These are phyloP conservation scores for Drosophila tristis DNA, from an alignment of 1,140 invertebrate species.

Conservation along the genomic window DNA sequence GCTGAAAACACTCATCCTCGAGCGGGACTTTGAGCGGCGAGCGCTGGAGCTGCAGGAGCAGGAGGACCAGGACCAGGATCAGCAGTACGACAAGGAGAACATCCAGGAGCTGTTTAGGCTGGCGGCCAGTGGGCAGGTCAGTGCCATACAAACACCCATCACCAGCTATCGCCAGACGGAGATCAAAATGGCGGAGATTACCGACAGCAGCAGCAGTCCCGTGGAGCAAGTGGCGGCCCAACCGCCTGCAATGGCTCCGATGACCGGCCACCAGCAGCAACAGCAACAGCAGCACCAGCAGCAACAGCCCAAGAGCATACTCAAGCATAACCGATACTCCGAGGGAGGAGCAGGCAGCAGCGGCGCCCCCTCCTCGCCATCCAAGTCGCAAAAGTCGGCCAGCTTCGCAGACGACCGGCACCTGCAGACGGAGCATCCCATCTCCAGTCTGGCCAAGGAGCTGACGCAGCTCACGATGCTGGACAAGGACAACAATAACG, in stretches of 20 bases:
- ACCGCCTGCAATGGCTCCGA: too few relatives aligned
- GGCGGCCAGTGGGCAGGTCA: constrained; percentile 53
- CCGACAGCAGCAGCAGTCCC: constrained; percentile 51
- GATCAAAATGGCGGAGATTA: constrained; percentile 74
- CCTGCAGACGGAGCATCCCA: constrained; percentile 79
- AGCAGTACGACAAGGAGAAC: constrained; percentile 83
- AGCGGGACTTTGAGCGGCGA: constrained; percentile 94
- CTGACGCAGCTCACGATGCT: constrained; percentile 66
- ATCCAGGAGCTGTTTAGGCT: constrained; percentile 79
- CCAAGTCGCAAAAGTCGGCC: constrained; percentile 82
- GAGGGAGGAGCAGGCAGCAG: constrained; percentile 56
- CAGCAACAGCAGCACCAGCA: constrained; percentile 25
- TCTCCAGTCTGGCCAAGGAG: constrained; percentile 75
- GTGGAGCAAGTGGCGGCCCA: constrained; percentile 21
- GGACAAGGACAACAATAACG: constrained; percentile 66
- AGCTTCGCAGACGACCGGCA: constrained; percentile 82
- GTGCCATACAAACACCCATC: constrained; percentile 77
- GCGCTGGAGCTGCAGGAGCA: constrained; percentile 91
- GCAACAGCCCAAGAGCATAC: constrained; percentile 81
- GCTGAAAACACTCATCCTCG: constrained; percentile 91
- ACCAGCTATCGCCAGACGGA: constrained; percentile 80
- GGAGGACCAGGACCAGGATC: constrained; percentile 91
- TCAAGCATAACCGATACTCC: constrained; percentile 81
- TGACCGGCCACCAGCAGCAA: background rate
- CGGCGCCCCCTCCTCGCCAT: constrained; percentile 78